phyloP scores from a whole-genome alignment of 2,888 invertebrate genomes.

The Oxystoma pomonae region DNA sequence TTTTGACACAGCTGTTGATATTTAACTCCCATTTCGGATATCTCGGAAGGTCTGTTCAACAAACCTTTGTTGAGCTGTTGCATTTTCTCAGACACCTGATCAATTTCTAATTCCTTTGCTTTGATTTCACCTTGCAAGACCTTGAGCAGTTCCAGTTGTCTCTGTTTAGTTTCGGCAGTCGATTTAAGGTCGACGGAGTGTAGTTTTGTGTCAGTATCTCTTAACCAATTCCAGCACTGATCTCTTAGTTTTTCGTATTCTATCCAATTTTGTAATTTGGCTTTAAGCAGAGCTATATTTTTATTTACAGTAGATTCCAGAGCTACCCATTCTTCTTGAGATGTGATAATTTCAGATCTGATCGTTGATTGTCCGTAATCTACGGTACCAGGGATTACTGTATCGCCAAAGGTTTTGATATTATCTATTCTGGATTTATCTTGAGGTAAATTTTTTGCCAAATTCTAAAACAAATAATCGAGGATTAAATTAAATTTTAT shows the following conservation, averaged over 20 bases:
- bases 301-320: constrained; percentile 70
- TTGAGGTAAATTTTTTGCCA: constrained; percentile 75
- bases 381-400: constrained; percentile 83
- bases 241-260: constrained; percentile 87
- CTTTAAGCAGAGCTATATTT: constrained; percentile 75
- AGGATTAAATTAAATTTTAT: too few relatives aligned
- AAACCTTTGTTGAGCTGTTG: constrained; percentile 76
- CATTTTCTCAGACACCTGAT: constrained; percentile 86
- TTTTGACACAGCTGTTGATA: constrained; percentile 88
- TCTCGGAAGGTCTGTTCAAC: constrained; percentile 72
- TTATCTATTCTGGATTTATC: constrained; percentile 80
- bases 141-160: constrained; percentile 76
- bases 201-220: constrained; percentile 80
- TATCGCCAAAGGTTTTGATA: constrained; percentile 79
- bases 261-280: constrained; percentile 84
- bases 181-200: constrained; percentile 85
- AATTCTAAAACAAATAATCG: constrained; percentile 49
- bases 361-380: constrained; percentile 80
- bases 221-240: constrained; percentile 80
- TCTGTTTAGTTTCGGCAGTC: constrained; percentile 76
- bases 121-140: constrained; percentile 81
- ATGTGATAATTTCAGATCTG: constrained; percentile 80
- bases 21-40: constrained; percentile 86
- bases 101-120: constrained; percentile 89
- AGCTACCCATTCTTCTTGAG: constrained; percentile 88